phyloP scores from a whole-genome alignment of 2,888 invertebrate genomes.

The Bellardia pandia region DNA sequence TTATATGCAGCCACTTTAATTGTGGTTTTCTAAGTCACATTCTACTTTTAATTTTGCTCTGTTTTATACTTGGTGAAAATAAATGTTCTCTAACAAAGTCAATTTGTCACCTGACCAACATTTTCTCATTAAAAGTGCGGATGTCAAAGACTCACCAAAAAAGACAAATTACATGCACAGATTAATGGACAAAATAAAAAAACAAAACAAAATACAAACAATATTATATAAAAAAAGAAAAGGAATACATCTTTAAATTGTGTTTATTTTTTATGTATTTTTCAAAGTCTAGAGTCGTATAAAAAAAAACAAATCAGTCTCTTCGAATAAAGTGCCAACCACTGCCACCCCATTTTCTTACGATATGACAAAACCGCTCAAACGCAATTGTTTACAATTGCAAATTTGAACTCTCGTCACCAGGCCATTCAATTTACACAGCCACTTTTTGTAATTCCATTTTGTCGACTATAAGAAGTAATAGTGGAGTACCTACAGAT shows the following conservation, averaged over 20 bases:
- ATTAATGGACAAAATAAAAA: not conserved
- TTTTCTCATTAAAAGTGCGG: slow-evolving; percentile 33
- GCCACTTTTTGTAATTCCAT: not conserved
- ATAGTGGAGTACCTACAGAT: not conserved
- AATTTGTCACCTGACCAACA: slow-evolving; percentile 29
- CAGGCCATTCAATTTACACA: not conserved
- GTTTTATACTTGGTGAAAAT: slow-evolving; percentile 18
- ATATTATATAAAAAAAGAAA: not conserved
- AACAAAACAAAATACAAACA: no score
- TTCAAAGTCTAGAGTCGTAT: no score
- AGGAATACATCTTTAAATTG: not conserved
- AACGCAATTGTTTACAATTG: slow-evolving; percentile 81
- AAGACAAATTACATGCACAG: not conserved
- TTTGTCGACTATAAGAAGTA: not conserved
- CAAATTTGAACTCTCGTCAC: slow-evolving; percentile 78
- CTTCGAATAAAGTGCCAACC: slow-evolving; percentile 82
- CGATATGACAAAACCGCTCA: slow-evolving; percentile 82
- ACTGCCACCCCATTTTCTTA: slow-evolving; percentile 83
- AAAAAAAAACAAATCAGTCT: not conserved
- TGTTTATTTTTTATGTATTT: not conserved
- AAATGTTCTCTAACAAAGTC: slow-evolving; percentile 8
- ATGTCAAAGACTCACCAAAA: not conserved
- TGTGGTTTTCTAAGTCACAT: no score
- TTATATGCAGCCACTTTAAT: no score
- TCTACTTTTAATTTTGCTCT: no score